A percentile compares a stretch with the other conserved stretches of the same genome.
Evolutionary conservation across 53 echinoderm and acorn worm genomes (phyloP).

Genomic region (Henricia sp.): DNA sequence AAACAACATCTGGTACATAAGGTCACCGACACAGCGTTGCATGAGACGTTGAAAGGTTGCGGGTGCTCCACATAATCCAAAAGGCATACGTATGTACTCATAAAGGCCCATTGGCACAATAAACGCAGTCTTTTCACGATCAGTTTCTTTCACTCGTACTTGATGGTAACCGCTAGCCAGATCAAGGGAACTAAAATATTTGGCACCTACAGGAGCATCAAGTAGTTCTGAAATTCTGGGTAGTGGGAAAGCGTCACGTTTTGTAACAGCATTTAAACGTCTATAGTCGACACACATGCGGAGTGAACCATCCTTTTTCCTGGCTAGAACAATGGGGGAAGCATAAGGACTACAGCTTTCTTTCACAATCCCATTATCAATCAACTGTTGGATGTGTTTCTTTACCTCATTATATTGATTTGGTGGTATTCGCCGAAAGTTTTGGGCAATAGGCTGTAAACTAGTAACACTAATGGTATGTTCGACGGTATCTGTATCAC

Average conservation of each 20-base stretch:
- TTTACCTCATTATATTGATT: conserved; percentile 59
- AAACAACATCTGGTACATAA: conserved; percentile 8
- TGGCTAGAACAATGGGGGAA: conserved; percentile 58
- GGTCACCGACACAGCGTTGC: conserved; percentile 10
- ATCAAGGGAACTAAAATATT: conserved; percentile 5
- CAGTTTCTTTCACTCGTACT: neutral
- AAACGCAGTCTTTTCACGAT: conserved; percentile 40
- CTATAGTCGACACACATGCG: conserved; percentile 72
- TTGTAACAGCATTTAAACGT: conserved; percentile 67
- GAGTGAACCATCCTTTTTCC: conserved; percentile 71
- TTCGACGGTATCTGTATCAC: conserved; percentile 8
- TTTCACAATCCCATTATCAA: conserved; percentile 13
- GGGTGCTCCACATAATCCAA: conserved; percentile 31
- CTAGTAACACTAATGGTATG: neutral
- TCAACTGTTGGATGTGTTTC: conserved; percentile 32
- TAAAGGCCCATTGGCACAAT: conserved; percentile 12
- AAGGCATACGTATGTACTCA: conserved; percentile 19
- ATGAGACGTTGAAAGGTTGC: conserved; percentile 33
- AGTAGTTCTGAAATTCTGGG: conserved; percentile 59
- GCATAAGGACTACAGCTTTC: conserved; percentile 71
- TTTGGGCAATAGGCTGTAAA: neutral
- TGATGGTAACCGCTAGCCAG: conserved; percentile 46
- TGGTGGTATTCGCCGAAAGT: conserved; percentile 43
- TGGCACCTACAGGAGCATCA: conserved; percentile 19
- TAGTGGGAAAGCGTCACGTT: conserved; percentile 75